Evolutionary conservation across 2,113 vertebrate genomes (phyloP).

Genomic region (Podarcis muralis): DNA sequence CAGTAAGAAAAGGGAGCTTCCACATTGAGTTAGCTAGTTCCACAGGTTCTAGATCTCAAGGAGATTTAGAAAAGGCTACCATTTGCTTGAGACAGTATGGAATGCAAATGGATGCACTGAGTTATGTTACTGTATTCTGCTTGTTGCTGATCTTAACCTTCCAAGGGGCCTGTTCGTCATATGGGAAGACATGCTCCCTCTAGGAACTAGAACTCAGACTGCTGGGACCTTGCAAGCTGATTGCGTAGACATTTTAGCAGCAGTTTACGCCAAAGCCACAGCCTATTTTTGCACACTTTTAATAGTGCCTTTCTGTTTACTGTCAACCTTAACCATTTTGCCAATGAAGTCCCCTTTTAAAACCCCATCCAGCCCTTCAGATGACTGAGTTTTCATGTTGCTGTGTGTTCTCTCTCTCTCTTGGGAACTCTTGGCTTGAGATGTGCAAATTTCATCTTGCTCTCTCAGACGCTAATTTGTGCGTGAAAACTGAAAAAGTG

Average conservation of each 20-base stretch:
- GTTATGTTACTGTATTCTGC: too few species aligned
- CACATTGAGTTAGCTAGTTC: not conserved
- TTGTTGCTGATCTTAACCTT: not conserved
- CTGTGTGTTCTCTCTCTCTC: too few species aligned
- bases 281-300: not conserved
- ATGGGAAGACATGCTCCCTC: not conserved
- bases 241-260: not conserved
- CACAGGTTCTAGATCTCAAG: not conserved
- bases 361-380: not conserved
- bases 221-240: not conserved
- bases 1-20: not conserved
- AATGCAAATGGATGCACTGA: too few species aligned
- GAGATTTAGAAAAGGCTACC: too few species aligned
- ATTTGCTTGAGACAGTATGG: too few species aligned
- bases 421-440: not conserved
- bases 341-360: not conserved
- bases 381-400: not conserved
- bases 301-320: not conserved
- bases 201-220: too few species aligned
- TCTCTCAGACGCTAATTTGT: slow-evolving; percentile 4
- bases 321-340: not conserved
- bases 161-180: too few species aligned
- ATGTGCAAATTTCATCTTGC: not conserved
- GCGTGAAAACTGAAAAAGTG: slow-evolving; percentile 9
- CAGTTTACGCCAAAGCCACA: not conserved